Conservation (phyloP, 2,113 vertebrate genomes). For the Prionailurus bengalensis region DNA sequence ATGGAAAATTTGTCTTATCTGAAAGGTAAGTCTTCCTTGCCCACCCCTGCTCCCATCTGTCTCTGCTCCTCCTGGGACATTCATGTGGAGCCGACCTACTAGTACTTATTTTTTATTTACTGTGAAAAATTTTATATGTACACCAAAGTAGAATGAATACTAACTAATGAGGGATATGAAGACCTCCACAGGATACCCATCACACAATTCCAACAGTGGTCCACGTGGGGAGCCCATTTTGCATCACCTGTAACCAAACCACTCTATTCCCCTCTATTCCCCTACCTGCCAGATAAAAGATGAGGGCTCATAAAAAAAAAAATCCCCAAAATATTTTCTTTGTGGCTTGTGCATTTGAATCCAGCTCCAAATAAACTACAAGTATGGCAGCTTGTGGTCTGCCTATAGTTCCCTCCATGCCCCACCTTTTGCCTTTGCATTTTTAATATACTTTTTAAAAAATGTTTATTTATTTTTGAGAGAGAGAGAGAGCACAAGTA, state of each 20-base stretch:
- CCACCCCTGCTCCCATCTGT: fast-evolving
- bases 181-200: background rate
- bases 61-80: background rate
- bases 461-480: no score
- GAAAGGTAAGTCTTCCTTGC: slow-evolving; percentile 64
- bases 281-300: background rate
- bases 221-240: background rate
- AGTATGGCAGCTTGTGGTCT: background rate
- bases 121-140: background rate
- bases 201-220: no score
- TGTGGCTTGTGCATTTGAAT: background rate
- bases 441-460: background rate
- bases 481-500: no score
- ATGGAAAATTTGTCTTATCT: slow-evolving; percentile 76
- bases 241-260: background rate
- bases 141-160: no score
- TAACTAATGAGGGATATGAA: background rate
- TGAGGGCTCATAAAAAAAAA: background rate
- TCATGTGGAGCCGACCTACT: background rate
- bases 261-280: no score
- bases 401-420: fast-evolving
- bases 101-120: background rate
- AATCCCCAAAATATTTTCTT: background rate
- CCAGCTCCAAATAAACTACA: background rate
- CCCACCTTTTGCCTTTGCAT: background rate